Base-by-base conservation (phyloP, 2,113 vertebrate species). In the Egretta garzetta region DNA sequence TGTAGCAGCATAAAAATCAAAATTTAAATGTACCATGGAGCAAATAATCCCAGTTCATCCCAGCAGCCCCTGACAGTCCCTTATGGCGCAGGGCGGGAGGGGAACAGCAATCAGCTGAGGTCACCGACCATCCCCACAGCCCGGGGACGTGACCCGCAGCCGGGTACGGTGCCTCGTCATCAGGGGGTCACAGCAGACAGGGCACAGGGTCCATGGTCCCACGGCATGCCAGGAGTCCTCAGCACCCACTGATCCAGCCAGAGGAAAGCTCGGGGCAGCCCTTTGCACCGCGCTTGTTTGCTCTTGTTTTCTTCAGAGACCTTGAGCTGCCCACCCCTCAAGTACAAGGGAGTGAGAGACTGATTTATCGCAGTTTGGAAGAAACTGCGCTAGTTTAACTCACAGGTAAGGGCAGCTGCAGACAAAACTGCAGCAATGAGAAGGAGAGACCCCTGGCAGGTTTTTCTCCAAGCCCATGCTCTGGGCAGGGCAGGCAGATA, bases 401-500 rank as follows among this genome's bases (percentile, higher is more conserved):
- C 67, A 26, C 24, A 43, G 63, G 50, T 43, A 39, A 45, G 30
- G 35, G 47, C 35, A 67, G n/a, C 2, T 62, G 60, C 39, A 60
- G 58, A 52, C 32, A 41, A 64, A 73, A 68, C 27, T 83, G n/a
- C 53, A 62, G 7, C 10, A 39, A 39, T 0, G 4, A 68, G 27
- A 73, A 82, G 62, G 55, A 67, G 41, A 92, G 92, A 59, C 59
- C 75, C 59, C n/a, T 66, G 68, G 20, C 50, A 88, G 64, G 41
- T 39, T 87, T 68, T 81, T 30, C 76, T 66, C 41, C 55, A 59
- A 80, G 82, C 14, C 72, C 3, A 0, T 80, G 79, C 50, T 35
- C n/a, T 63, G 93, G 82, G 81, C 71, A 83, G 90, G 90, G 72
- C 63, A 55, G 82, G 75, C 66, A 93, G 95, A 95, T 96, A 92